Evolutionary conservation across 2,113 vertebrate species (phyloP), one percentile per base, ranked within the genome.

Genomic region (human): DNA sequence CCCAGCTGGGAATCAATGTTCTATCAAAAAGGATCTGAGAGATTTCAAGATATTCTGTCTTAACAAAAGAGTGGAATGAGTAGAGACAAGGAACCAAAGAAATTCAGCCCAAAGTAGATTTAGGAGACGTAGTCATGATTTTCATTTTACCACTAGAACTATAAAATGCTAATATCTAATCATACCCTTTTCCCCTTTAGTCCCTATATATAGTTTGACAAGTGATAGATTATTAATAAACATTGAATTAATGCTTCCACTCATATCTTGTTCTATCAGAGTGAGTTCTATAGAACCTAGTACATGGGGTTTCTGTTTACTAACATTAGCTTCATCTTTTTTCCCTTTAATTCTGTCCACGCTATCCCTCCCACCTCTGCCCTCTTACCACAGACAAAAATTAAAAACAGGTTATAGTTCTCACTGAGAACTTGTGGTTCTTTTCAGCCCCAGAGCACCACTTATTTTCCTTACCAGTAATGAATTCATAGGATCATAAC

Each of bases 401-500:
- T 96, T 68, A 76, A 88, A 94, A 89, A 27, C 87, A 94, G 83
- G 25, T 38, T 85, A 52, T 90, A 81, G 48, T 72, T 92, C 68
- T 84, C 23, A 80, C 18, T 57, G 66, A 96, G 76, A 84, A 59
- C 59, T 78, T 14, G 0, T 23, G 75, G 38, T 81, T 73, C n/a
- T 96, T 86, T 95, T 66, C 52, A 18, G 66, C 52, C 52, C 83
- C 18, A 45, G 76, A 88, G 40, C 43, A 90, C 70, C 72, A 22
- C 52, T 88, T 79, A 57, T 76, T 95, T 96, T 93, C 50, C 50
- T 97, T 81, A 68, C 50, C 4, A 94, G 57, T 90, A 92, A 50
- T 92, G 95, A 88, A 91, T 82, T 90, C 87, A 87, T 52, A 92
- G 57, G 75, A 59, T 80, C 95, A 50, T 89, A 89, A 55, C 68